Evolutionary conservation across 37 sponge, comb jelly and placozoan genomes (phyloP), one percentile per base, ranked within the genome.

Genomic region (Oopsacas minuta): DNA sequence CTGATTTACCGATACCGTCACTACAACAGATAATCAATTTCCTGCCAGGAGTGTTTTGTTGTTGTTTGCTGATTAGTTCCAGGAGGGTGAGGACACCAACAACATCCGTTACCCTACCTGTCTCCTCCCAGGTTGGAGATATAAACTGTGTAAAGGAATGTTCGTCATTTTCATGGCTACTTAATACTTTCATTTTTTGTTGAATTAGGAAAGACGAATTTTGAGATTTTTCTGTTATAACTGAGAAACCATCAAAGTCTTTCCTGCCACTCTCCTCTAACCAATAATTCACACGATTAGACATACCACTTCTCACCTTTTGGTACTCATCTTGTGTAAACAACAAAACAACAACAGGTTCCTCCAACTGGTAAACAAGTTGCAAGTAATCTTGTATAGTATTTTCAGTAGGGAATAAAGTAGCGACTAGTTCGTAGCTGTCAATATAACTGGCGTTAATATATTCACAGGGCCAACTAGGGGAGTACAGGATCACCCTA

Each of bases 321-420:
- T 61, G 75, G 75, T 61, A 61, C 22, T 61, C 75, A 7, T 3
- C 22, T n/a, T 3, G 20, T 5, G 75, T 32, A 3, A n/a, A 5
- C 28, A 61, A 34, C 75, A 61, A 25, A 5, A 61, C 75, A 3
- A 61, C 75, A 3, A 61, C 17, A 5, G 75, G 75, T 7, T 61
- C 75, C 75, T 61, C 75, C 75, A 61, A 3, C 75, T 61, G 75
- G 75, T 61, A 61, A 5, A 61, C 30, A 25, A 61, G 75, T 34
- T 61, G 75, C 1, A 61, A 34, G 75, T 32, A 61, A 5, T 25
- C 75, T 12, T 61, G 75, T 25, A 61, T 61, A n/a, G 75, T 25
- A 12, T n/a, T 34, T 3, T 12, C 28, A 10, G 75, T 25, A 34
- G 75, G 75, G 5, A 61, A 34, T 32, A 34, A 34, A 25, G 75